Conservation (phyloP, 2,113 vertebrate species). For the Notothenia coriiceps region DNA sequence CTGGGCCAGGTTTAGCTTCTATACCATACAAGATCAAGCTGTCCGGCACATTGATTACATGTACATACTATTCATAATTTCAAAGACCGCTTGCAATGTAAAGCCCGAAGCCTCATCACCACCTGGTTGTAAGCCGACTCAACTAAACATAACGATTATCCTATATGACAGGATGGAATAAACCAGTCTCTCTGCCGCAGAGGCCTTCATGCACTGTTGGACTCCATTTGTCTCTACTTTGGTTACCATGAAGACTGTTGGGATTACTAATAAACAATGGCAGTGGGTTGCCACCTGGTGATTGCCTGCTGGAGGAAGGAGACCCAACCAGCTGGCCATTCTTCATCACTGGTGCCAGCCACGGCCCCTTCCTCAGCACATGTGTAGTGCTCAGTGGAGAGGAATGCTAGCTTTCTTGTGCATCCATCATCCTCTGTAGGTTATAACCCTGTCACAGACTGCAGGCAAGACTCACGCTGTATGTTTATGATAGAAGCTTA, state of each 20-base stretch:
- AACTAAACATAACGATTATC: constrained; percentile 42
- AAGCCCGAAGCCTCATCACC: constrained; percentile 18
- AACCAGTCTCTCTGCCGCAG: constrained; percentile 31
- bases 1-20: constrained; percentile 17
- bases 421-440: constrained; percentile 39
- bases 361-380: constrained; percentile 37
- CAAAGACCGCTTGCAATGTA: constrained; percentile 33
- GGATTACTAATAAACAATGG: constrained; percentile 79
- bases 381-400: constrained; percentile 15
- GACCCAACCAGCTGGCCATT: constrained; percentile 70
- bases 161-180: constrained; percentile 33
- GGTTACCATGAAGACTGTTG: constrained; percentile 54
- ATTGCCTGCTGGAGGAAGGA: constrained; percentile 56
- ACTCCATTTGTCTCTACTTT: constrained; percentile 37
- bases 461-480: constrained; percentile 30
- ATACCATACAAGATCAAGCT: constrained; percentile 8
- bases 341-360: constrained; percentile 37
- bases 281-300: constrained; percentile 55
- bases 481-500: constrained; percentile 40
- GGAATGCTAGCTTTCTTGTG: constrained; percentile 26
- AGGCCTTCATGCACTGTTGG: constrained; percentile 32
- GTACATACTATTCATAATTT: constrained; percentile 50
- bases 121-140: constrained; percentile 25
- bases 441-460: constrained; percentile 49
- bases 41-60: not conserved